Evolutionary conservation across 2,797 vertebrate genomes (phyloP), one percentile per base, ranked within the genome.

Genomic region (Thripadectes ignobilis): DNA sequence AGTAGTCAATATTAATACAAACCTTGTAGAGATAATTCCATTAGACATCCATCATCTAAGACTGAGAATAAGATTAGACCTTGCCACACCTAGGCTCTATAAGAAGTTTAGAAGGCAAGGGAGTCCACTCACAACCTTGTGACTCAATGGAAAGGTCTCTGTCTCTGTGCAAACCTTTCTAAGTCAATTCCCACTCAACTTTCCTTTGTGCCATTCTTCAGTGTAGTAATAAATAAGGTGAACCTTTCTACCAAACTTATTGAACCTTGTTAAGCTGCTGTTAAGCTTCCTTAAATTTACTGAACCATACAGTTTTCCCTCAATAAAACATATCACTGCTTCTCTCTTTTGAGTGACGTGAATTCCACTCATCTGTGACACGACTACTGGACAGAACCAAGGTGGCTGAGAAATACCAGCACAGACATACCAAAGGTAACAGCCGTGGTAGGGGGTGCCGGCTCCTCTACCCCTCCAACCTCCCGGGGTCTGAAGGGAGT

Each of bases 41-140:
- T 59, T 52, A 5, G 45, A 45, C 24, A 39, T 52, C 9, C 14
- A 34, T 73, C 4, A 24, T 46, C 24, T 0, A 0, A 34, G 21
- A 30, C 5, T 46, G 46, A 30, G 17, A 27, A 17, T 18, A 46
- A 59, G 54, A 46, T 6, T 52, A 9, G 16, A 43, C 16, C 27
- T 76, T 43, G 22, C 23, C 43, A 11, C 32, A 49, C 14, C 15
- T 43, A 13, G 27, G 17, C 12, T 81, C 17, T 9, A 1, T 57
- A 30, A 55, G 16, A 54, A 41, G 5, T 43, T 43, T 38, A 57
- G 13, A 69, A 49, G 19, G 2, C 8, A 15, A 7, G 10, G 8
- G 10, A 8, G 32, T 75, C 10, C 30, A 36, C 16, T 49, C 4
- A 32, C 15, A 32, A 29, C 15, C 22, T 48, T 36, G 30, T 48